Evolutionary conservation across 37 sponge, comb jelly and placozoan species (phyloP), one percentile per base, ranked within the genome.

Genomic region (Geodia barretti): DNA sequence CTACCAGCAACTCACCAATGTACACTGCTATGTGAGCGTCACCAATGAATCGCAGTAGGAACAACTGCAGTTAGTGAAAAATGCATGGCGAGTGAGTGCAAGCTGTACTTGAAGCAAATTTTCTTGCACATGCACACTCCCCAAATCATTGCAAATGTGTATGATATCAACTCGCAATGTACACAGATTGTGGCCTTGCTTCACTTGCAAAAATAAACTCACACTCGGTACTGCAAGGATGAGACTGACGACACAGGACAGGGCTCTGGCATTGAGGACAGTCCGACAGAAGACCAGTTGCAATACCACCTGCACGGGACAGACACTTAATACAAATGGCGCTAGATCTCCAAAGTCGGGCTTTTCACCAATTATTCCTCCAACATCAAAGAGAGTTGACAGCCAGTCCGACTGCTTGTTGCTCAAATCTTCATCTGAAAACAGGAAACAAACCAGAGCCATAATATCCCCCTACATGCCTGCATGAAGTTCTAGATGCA

Each of bases 371-470:
- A 92, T 17, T 31, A 95, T 88, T 41, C 93, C 95, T 29, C 95
- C 95, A 24, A 95, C 84, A 75, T 95, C 95, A 84, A 88, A 95
- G 34, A 89, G 41, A 0, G 82, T 85, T 8, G 95, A 79, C 3
- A 88, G 66, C 87, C 73, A 87, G 28, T 92, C 95, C 19, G 95
- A 77, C 58, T 84, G 75, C 23, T 72, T 35, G 0, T 63, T 38
- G 26, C 39, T 39, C 33, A 91, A 35, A n/a, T 40, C 17, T 21
- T 61, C 31, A 72, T 62, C 83, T 88, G 72, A 20, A 39, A 9
- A 31, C 17, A 29, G 21, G 33, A 47, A 60, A 65, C 29, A 79
- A 39, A 62, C 23, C 54, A 47, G 54, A 17, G 7, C 7, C 54
- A 47, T 47, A 47, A 14, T 17, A 47, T n/a, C n/a, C n/a, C n/a